These are phyloP conservation scores for Rhynchotus rufescens DNA, from an alignment of 2,797 vertebrate species.

Conservation along the genomic window DNA sequence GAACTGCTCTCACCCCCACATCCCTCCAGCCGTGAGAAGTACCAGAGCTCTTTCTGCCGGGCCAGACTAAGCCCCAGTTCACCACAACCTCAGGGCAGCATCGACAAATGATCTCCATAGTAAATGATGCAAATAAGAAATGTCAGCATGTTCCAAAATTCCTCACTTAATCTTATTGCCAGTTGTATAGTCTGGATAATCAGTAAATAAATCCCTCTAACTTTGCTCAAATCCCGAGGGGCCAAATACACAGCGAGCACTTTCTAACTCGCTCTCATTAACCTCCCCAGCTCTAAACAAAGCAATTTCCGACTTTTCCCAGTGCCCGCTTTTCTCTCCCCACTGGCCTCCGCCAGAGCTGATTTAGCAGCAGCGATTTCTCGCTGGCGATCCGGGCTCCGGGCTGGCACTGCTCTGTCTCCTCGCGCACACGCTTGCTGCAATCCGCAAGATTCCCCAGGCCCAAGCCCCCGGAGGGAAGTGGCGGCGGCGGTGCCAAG, in stretches of 20 bases:
- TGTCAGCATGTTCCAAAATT: constrained; percentile 59
- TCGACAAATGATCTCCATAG: constrained; percentile 45
- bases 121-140: constrained; percentile 69
- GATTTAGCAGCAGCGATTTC: constrained; percentile 61
- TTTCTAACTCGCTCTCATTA: constrained; percentile 69
- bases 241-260: constrained; percentile 28
- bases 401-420: constrained; percentile 59
- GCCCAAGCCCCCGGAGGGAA: constrained; percentile 75
- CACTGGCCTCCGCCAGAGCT: constrained; percentile 56
- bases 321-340: constrained; percentile 19
- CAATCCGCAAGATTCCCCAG: constrained; percentile 80
- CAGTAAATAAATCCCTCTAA: constrained; percentile 67
- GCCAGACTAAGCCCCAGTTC: constrained; percentile 52
- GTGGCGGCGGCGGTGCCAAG: constrained; percentile 77
- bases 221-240: constrained; percentile 42
- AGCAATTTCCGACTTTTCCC: constrained; percentile 32
- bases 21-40: constrained; percentile 56
- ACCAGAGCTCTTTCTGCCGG: constrained; percentile 57
- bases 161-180: constrained; percentile 64
- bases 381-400: constrained; percentile 60
- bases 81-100: constrained; percentile 48
- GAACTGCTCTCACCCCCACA: constrained; percentile 60
- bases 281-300: constrained; percentile 55
- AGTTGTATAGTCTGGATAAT: constrained; percentile 68
- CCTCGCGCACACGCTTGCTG: constrained; percentile 49